Base-by-base conservation (phyloP, 92 coral and sea anemone genomes). In the Heliopora coerulea region DNA sequence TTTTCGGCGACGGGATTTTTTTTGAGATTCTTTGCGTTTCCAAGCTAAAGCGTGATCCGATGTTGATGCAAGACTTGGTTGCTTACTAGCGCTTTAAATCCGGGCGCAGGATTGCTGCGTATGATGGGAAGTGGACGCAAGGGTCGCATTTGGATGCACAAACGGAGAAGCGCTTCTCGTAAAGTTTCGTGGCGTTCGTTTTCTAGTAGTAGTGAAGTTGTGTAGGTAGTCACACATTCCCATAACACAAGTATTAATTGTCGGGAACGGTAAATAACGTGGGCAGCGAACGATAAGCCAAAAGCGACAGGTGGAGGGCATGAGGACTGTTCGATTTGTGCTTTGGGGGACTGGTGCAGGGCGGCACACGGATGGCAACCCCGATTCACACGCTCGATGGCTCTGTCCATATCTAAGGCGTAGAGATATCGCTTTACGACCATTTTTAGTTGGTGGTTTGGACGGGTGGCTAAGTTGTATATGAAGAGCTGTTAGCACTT, bases 291-390 rank as follows among this genome's bases (percentile, higher is more conserved):
- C 6, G 73, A 34, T 7, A 61, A 2, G 24, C 35, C 68, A 35
- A 61, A 8, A 3, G 32, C 39, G 68, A 2, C 42, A 37, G 80
- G 79, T 59, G 74, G 84, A 0, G 67, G 58, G 54, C 65, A 41
- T 14, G 80, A 50, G 27, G 81, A 49, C 72, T 84, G 91, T 52
- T 80, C 83, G 65, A 62, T 42, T 12, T 56, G 52, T 41, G 83
- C 65, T 15, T 34, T 20, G 1, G 80, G 85, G 14, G 76, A 33
- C 65, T 68, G 72, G 0, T 35, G 77, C 37, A 87, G 31, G 21
- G 87, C 74, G 3, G 79, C 87, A 42, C 90, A 86, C n/a, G 56
- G 11, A 81, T 86, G 81, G 37, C 87, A 86, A 6, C 74, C 42
- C 25, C 18, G 23, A 4, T 86, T 40, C 21, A 78, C 79, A 27